A percentile compares a stretch with the other conserved stretches of the same genome.
phyloP scores from a whole-genome alignment of 2,113 vertebrate genomes.

The Menura novaehollandiae region DNA sequence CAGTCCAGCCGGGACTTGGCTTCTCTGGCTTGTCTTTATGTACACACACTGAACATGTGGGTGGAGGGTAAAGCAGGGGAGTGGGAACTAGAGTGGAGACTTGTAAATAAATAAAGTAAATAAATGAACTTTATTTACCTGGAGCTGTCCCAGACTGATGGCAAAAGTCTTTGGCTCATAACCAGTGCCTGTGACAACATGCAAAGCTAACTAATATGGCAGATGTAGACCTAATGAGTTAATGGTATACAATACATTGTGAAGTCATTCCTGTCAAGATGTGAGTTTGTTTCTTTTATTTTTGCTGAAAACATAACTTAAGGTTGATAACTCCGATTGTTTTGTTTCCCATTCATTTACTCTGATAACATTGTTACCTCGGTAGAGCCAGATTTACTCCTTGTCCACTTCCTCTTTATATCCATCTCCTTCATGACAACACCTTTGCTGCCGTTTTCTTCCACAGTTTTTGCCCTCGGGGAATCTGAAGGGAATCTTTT shows the following conservation, averaged over 20 bases:
- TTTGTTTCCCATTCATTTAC: background rate
- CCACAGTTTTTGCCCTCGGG: background rate
- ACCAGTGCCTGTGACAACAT: background rate
- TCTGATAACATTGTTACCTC: background rate
- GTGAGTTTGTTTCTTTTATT: background rate
- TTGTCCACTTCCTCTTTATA: background rate
- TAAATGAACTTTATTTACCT: background rate
- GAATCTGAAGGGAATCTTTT: background rate
- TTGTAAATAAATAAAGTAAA: background rate
- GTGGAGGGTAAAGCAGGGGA: background rate
- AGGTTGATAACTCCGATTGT: background rate
- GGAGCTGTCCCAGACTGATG: background rate
- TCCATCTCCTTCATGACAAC: background rate
- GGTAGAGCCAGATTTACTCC: background rate
- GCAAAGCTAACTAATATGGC: background rate
- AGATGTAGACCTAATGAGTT: background rate
- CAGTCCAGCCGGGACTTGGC: background rate
- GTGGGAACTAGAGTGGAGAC: accelerated
- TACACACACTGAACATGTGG: background rate
- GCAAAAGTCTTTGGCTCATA: background rate
- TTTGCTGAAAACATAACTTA: background rate
- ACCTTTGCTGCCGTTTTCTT: background rate
- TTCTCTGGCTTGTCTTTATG: background rate
- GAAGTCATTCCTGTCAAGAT: background rate
- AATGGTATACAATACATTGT: background rate